These are phyloP conservation scores for Anneissia japonica DNA, from an alignment of 35 echinoderm and acorn worm genomes.

Conservation along the genomic window DNA sequence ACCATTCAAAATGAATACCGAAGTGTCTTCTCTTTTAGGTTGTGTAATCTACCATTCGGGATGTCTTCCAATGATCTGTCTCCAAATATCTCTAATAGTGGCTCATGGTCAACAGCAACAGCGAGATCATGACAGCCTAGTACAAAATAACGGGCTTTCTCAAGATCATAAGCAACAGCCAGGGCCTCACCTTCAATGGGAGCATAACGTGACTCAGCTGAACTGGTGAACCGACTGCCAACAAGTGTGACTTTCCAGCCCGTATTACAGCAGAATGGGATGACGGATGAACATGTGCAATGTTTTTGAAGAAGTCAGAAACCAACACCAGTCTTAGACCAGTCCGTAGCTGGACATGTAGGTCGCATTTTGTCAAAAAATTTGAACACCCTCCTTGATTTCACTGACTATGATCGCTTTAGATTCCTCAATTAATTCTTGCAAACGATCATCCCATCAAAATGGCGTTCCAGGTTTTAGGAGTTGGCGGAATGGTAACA, in stretches of 20 bases:
- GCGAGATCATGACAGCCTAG: constrained; percentile 12
- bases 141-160: constrained; percentile 24
- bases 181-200: constrained; percentile 38
- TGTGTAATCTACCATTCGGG: no score
- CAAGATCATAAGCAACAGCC: constrained; percentile 17
- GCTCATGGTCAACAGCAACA: constrained; percentile 34
- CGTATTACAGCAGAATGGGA: constrained; percentile 36
- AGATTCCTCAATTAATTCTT: constrained; percentile 22
- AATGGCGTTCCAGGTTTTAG: constrained; percentile 13
- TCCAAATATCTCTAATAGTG: constrained; percentile 6
- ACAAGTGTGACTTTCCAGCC: constrained; percentile 48
- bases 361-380: constrained; percentile 23
- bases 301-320: constrained; percentile 56
- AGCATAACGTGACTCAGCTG: constrained; percentile 29
- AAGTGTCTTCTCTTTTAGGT: no score
- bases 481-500: constrained; percentile 11
- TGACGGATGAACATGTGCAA: constrained; percentile 8
- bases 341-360: constrained; percentile 39
- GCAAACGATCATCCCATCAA: constrained; percentile 4
- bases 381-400: constrained; percentile 7
- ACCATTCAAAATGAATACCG: no score
- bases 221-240: constrained; percentile 12
- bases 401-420: constrained; percentile 15
- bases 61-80: no score
- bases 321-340: constrained; percentile 38